Conservation (phyloP, 2,888 invertebrate species). For the Eupsilia transversa region DNA sequence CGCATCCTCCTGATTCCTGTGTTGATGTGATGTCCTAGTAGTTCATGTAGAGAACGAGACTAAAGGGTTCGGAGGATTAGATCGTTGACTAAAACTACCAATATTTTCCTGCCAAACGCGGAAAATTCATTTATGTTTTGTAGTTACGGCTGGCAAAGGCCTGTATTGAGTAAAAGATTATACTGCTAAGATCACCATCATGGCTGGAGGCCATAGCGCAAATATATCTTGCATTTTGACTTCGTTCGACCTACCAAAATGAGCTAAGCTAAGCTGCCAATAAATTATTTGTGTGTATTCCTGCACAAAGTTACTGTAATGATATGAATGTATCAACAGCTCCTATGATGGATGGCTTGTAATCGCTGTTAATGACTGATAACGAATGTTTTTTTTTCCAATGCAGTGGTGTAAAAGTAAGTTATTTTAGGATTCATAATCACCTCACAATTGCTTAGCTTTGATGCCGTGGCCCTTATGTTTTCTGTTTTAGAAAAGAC, state of each 20-base stretch:
- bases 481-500: neutral
- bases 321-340: conserved; percentile 36
- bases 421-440: neutral
- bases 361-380: conserved; percentile 51
- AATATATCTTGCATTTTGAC: neutral
- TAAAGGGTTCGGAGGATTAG: neutral
- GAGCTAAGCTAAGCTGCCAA: neutral
- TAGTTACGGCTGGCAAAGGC: neutral
- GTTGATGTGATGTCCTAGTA: no score
- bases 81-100: neutral
- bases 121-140: neutral
- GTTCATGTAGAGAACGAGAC: neutral
- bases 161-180: neutral
- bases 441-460: neutral
- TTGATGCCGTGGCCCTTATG: neutral
- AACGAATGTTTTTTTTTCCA: conserved; percentile 17
- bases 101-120: neutral
- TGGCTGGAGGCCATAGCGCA: neutral
- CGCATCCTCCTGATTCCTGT: neutral
- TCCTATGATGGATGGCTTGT: conserved; percentile 35
- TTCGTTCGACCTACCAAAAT: neutral
- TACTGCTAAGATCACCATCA: neutral
- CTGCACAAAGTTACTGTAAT: conserved; percentile 10
- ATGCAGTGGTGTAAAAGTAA: conserved; percentile 16
- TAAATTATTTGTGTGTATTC: neutral